Base-by-base conservation (phyloP, 2,113 vertebrate genomes). In the Trachemys scripta region DNA sequence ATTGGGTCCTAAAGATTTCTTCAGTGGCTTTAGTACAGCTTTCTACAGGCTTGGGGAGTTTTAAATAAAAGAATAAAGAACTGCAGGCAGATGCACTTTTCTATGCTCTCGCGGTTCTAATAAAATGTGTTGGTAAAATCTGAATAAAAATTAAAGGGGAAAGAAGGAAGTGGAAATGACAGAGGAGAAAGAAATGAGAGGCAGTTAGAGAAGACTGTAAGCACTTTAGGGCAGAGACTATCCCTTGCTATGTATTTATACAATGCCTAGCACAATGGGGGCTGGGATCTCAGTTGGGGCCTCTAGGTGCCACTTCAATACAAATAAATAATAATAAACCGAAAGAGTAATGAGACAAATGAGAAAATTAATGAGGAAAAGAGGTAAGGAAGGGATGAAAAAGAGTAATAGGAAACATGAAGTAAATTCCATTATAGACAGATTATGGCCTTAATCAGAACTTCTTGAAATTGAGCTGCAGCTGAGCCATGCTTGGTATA, bases 11-110 rank as follows among this genome's bases (percentile, higher is more conserved):
- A 0, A 6, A 17, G 90, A 53, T 80, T 91, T 92, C 49, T 82
- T 56, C 17, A 5, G 12, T n/a, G 22, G 78, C 7, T 94, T 92
- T 82, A 93, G 82, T 82, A 92, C 54, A 62, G 20, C 14, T 95
- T 89, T 94, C 49, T 86, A 89, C 27, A 10, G 81, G 92, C 38
- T 84, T 92, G 51, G 92, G 22, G 24, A 78, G 6, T 82, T 69
- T 95, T 92, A 91, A 96, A 90, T 90, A 78, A 95, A 94, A 91
- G 45, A 95, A 88, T 19, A 87, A 79, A 80, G 87, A 54, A 82
- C 80, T 76, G 93, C 4, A n/a, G 51, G 31, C 2, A 16, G 35
- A 24, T 50, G 24, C 56, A 53, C 85, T 96, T 80, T 90, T 75
- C 80, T 84, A 86, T 88, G 78, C 17, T 95, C 12, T 82, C 92